Percentiles rank a stretch among this genome's conserved stretches.
Conservation (phyloP, 2,797 vertebrate genomes). For the Oceanodroma leucorhoa region DNA sequence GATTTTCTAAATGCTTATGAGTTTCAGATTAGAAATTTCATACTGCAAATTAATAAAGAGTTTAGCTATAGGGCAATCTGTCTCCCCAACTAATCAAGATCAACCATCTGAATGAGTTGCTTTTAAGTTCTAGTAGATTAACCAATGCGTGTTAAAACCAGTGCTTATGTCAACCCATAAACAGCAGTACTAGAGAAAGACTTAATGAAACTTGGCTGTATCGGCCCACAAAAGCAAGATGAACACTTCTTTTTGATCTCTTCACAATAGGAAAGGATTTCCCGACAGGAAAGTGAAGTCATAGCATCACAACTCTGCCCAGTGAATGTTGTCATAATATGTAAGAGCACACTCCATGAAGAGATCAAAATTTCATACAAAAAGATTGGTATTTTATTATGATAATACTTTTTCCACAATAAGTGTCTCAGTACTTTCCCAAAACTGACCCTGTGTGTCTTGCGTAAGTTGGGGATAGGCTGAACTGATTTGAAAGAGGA, state of each 20-base stretch:
- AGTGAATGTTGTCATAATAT: background rate
- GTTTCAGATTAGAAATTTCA: constrained; percentile 62
- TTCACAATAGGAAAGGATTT: background rate
- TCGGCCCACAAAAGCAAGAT: background rate
- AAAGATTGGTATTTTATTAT: background rate
- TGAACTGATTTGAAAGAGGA: background rate
- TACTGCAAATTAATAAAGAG: constrained; percentile 50
- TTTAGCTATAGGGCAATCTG: constrained; percentile 53
- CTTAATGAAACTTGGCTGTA: background rate
- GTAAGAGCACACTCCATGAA: rapidly evolving
- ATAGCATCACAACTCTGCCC: background rate
- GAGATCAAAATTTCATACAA: background rate
- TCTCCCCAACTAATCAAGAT: constrained; percentile 36
- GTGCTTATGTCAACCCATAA: constrained; percentile 16
- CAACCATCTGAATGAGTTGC: background rate
- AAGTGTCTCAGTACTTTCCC: background rate
- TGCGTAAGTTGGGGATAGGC: background rate
- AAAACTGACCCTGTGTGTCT: background rate
- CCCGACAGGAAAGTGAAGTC: background rate
- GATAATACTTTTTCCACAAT: background rate
- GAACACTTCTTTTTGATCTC: background rate
- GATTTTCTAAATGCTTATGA: constrained; percentile 57
- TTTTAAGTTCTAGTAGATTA: constrained; percentile 56
- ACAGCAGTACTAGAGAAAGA: constrained; percentile 39
- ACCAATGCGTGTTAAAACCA: background rate